Conservation (phyloP, 2,113 vertebrate genomes). For the Grantiella picta region DNA sequence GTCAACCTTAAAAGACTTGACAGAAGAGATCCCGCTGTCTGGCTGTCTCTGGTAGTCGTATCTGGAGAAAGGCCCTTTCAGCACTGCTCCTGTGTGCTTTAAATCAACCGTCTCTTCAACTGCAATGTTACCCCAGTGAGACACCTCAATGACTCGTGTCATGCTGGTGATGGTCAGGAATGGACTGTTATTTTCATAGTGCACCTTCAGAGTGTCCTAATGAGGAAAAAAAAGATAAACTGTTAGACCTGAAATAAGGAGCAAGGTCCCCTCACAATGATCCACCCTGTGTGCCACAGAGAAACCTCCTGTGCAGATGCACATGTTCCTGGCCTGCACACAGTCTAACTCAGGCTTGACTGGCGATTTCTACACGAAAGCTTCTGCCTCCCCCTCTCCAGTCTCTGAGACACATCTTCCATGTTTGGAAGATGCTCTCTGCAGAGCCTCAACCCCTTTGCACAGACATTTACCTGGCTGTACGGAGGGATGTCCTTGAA, state of each 20-base stretch:
- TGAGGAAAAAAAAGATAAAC: neutral
- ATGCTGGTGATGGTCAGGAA: constrained; percentile 96
- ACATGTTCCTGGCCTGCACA: rapidly evolving
- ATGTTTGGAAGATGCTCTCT: neutral
- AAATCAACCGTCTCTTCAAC: constrained; percentile 95
- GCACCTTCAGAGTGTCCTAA: constrained; percentile 90
- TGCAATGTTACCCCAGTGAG: constrained; percentile 98
- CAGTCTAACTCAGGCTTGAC: neutral
- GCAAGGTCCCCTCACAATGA: neutral
- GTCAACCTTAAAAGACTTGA: constrained; percentile 94
- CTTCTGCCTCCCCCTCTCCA: neutral
- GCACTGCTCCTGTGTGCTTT: constrained; percentile 90
- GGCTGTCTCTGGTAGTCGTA: constrained; percentile 98
- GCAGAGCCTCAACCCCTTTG: neutral
- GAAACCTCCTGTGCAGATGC: neutral
- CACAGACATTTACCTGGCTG: constrained; percentile 79
- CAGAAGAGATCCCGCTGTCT: constrained; percentile 96
- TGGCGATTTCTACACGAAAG: rapidly evolving
- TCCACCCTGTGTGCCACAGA: neutral
- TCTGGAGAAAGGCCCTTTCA: constrained; percentile 96
- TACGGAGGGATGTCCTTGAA: constrained; percentile 87
- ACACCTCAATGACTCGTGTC: constrained; percentile 92
- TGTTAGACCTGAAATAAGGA: neutral
- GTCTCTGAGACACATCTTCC: neutral
- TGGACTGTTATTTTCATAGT: constrained; percentile 97